These are phyloP conservation scores for Troides aeacus DNA, from an alignment of 2,888 invertebrate species.

Conservation along the genomic window DNA sequence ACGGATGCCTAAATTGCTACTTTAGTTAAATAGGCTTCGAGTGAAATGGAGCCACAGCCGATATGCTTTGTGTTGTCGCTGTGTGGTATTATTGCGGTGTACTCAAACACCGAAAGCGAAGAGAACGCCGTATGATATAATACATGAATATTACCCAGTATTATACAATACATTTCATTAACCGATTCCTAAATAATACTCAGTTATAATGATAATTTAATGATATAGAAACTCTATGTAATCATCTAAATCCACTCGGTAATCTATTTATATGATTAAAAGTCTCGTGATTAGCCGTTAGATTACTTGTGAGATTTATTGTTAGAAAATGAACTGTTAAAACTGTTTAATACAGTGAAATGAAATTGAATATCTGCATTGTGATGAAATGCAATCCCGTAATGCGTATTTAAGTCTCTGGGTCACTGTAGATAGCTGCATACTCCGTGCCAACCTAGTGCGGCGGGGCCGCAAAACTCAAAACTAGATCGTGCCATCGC, in stretches of 20 bases:
- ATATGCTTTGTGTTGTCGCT: conserved; percentile 18
- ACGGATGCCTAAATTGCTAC: not conserved
- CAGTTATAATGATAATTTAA: too few species aligned
- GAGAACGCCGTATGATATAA: not conserved
- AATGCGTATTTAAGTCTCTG: conserved; percentile 17
- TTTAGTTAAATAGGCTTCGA: conserved; percentile 9
- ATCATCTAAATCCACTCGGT: too few species aligned
- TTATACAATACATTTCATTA: not conserved
- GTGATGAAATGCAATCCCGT: conserved; percentile 18
- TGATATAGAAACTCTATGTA: too few species aligned
- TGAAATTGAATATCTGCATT: too few species aligned
- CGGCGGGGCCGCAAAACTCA: not conserved
- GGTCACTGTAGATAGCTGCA: conserved; percentile 16
- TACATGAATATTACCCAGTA: not conserved
- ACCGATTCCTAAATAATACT: not conserved
- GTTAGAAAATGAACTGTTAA: too few species aligned
- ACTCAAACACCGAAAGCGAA: conserved; percentile 3
- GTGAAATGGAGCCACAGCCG: conserved; percentile 12
- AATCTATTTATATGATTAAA: too few species aligned
- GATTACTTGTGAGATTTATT: too few species aligned
- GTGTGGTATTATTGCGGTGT: conserved; percentile 16
- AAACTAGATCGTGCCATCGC: not conserved
- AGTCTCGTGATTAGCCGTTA: too few species aligned
- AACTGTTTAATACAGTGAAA: too few species aligned
- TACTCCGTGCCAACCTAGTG: conserved; percentile 7